These are phyloP conservation scores for Bradypus variegatus DNA, from an alignment of 2,797 vertebrate species.

Conservation along the genomic window DNA sequence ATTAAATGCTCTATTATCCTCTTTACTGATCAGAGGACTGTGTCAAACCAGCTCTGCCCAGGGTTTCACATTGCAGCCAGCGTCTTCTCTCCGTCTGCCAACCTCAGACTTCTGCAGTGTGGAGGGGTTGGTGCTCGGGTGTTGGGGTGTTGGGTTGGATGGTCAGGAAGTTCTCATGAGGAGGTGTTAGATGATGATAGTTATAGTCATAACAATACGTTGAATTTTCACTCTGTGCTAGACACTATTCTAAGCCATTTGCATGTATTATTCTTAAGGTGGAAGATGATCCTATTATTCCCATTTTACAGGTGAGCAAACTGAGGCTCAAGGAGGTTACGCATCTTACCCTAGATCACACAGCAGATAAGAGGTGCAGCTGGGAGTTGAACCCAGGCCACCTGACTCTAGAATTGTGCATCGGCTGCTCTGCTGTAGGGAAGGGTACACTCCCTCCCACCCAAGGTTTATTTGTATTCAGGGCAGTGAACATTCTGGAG, in stretches of 20 bases:
- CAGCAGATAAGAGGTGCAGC: neutral
- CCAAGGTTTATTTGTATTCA: too few relatives aligned
- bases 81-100: too few relatives aligned
- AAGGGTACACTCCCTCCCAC: neutral
- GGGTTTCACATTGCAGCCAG: neutral
- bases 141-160: too few relatives aligned
- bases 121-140: neutral
- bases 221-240: neutral
- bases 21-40: neutral
- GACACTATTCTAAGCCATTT: neutral
- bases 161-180: neutral
- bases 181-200: neutral
- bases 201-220: neutral
- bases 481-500: neutral
- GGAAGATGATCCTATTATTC: too few relatives aligned
- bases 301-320: neutral
- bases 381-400: neutral
- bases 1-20: neutral
- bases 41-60: neutral
- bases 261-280: neutral
- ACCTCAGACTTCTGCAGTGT: neutral
- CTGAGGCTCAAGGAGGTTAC: neutral
- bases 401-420: neutral
- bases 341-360: neutral
- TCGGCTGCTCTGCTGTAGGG: accelerated